Conservation (phyloP, 2,797 vertebrate genomes). For the Helicolenus hilgendorfi region DNA sequence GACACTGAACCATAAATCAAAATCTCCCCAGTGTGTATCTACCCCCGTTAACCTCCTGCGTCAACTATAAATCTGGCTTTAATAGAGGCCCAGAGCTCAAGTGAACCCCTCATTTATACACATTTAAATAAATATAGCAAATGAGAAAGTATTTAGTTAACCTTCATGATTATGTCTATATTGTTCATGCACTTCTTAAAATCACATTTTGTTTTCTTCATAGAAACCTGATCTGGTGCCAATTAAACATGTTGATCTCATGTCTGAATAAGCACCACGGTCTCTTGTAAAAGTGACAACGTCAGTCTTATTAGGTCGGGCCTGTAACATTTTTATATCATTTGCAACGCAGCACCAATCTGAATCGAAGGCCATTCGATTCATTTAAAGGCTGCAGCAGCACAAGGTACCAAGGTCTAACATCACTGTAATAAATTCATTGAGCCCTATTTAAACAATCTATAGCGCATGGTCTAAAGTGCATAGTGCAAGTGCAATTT, state of each 20-base stretch:
- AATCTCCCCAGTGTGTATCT: neutral
- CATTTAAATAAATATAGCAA: neutral
- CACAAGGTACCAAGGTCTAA: neutral
- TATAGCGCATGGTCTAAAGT: neutral
- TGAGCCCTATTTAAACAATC: neutral
- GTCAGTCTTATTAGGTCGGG: neutral
- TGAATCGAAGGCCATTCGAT: neutral
- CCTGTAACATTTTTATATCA: neutral
- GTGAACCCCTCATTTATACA: neutral
- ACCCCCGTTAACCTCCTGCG: neutral
- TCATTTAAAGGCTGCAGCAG: neutral
- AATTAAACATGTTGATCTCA: neutral
- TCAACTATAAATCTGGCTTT: neutral
- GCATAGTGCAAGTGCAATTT: neutral
- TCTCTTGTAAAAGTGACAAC: neutral
- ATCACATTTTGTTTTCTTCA: neutral
- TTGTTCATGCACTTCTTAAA: neutral
- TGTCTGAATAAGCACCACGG: neutral
- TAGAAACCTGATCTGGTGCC: neutral
- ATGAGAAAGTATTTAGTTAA: neutral
- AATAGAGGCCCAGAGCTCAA: neutral
- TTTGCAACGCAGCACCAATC: neutral
- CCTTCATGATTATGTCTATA: neutral
- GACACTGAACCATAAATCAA: neutral
- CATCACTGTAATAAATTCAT: neutral